Percentiles rank a stretch among this genome's conserved stretches.
phyloP scores from a whole-genome alignment of 2,888 invertebrate species.

The Brachycybe producta region DNA sequence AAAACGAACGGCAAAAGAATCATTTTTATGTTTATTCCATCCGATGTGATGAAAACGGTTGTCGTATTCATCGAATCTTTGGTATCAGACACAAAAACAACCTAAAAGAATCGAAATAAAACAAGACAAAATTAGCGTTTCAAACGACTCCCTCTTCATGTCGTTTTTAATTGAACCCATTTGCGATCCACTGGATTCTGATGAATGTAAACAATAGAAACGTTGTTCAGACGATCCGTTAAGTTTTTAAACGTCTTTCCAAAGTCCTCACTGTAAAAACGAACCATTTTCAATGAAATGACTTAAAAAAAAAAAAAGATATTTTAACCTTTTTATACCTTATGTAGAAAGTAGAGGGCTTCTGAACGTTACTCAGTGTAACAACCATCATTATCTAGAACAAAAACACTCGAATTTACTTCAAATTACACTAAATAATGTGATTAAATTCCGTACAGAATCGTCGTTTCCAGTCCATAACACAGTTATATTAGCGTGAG shows the following conservation, averaged over 20 bases:
- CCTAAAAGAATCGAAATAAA: background rate
- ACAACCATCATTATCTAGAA: constrained; percentile 13
- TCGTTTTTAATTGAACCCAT: constrained; percentile 2
- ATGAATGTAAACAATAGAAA: constrained; percentile 10
- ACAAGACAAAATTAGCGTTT: background rate
- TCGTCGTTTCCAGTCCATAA: constrained; percentile 16
- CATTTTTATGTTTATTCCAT: background rate
- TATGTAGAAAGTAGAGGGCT: constrained; percentile 13
- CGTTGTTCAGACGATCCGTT: background rate
- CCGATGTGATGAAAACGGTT: constrained; percentile 3
- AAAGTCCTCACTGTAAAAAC: constrained; percentile 4
- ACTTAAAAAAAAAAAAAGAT: background rate
- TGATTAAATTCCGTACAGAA: constrained; percentile 5
- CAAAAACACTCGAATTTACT: background rate
- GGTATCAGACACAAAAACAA: constrained; percentile 4
- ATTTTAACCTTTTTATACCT: constrained; percentile 12
- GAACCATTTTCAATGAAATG: background rate
- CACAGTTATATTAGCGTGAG: constrained; percentile 11
- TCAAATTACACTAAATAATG: background rate
- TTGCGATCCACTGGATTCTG: constrained; percentile 13
- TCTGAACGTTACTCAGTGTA: background rate
- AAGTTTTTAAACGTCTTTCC: constrained; percentile 12
- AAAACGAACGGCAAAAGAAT: constrained; percentile 5
- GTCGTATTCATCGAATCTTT: constrained; percentile 5
- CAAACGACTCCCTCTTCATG: background rate